phyloP scores from a whole-genome alignment of 2,113 vertebrate species.

The Panthera leo region DNA sequence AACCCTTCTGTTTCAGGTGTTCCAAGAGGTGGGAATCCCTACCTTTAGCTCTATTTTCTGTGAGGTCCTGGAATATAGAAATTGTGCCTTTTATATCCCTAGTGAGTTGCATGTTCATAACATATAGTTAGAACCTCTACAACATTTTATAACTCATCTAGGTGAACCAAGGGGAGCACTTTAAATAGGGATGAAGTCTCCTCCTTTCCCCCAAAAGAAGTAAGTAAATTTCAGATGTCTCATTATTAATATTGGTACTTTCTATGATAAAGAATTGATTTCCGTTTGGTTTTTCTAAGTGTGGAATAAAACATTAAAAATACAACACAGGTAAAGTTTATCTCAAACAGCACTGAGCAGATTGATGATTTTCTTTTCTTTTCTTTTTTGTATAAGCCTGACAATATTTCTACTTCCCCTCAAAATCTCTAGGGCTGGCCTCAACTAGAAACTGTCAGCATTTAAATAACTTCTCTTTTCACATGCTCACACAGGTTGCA shows the following conservation, averaged over 20 bases:
- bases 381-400: background rate
- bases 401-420: background rate
- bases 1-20: background rate
- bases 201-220: accelerated
- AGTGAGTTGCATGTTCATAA: background rate
- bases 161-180: background rate
- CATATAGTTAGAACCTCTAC: background rate
- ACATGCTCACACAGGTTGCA: background rate
- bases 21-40: background rate
- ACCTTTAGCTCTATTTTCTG: background rate
- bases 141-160: background rate
- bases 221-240: background rate
- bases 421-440: background rate
- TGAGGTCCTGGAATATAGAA: background rate
- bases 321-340: background rate
- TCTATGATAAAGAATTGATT: background rate
- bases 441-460: background rate
- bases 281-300: background rate
- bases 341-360: background rate
- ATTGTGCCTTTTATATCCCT: background rate
- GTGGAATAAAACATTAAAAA: background rate
- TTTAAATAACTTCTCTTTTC: background rate
- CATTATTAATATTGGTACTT: background rate
- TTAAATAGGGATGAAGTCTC: background rate
- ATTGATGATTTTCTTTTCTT: background rate